phyloP scores from a whole-genome alignment of 2,113 vertebrate species.

The Scalopus aquaticus region DNA sequence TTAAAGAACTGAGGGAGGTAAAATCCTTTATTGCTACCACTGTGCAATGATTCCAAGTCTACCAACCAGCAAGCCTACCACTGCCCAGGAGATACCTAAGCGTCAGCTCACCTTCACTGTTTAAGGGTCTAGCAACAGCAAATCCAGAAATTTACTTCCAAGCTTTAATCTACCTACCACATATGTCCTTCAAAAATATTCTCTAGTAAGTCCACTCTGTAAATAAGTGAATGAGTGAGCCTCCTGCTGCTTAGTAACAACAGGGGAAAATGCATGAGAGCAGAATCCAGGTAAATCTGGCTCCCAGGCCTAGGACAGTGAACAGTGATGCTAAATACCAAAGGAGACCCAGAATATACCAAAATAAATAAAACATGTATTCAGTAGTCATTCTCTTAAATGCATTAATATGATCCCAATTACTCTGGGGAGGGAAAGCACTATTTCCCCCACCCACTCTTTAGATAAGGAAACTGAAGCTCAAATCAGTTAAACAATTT shows the following conservation, averaged over 20 bases:
- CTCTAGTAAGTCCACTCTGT: neutral
- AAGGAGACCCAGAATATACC: neutral
- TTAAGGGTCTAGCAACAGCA: neutral
- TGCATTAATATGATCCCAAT: neutral
- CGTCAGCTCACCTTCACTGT: neutral
- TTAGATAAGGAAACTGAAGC: slow-evolving; percentile 18
- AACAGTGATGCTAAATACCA: neutral
- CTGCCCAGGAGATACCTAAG: neutral
- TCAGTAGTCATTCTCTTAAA: neutral
- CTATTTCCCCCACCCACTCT: neutral
- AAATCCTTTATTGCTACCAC: neutral
- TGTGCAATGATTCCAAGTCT: neutral
- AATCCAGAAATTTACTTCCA: neutral
- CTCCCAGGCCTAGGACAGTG: neutral
- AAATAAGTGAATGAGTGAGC: neutral
- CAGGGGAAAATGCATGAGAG: neutral
- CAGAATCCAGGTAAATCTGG: neutral
- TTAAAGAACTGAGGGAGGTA: neutral
- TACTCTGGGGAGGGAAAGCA: neutral
- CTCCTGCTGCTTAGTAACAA: neutral
- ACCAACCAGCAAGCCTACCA: neutral
- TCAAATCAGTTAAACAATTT: slow-evolving; percentile 2
- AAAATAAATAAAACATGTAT: neutral
- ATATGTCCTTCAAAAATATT: neutral
- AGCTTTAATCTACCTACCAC: neutral